Evolutionary conservation across 1,140 invertebrate species (phyloP).

Genomic region (Campoletis sonorensis): DNA sequence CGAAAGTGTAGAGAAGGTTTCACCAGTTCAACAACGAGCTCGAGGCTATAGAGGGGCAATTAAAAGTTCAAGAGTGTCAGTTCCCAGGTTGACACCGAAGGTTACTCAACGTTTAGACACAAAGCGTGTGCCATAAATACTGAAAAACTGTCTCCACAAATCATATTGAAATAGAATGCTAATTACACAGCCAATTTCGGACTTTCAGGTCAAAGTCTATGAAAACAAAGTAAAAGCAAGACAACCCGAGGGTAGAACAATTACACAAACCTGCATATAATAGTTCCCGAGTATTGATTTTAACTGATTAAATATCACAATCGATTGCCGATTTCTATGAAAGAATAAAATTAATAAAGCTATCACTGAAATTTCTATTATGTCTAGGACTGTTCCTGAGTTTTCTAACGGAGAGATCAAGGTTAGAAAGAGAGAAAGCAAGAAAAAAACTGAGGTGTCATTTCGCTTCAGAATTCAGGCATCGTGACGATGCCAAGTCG

Average conservation of each 20-base stretch:
- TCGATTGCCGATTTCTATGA: too few species aligned
- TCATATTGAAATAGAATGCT: too few species aligned
- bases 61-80: neutral
- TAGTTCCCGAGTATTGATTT: too few species aligned
- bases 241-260: too few species aligned
- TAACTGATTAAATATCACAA: too few species aligned
- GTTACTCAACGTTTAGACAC: neutral
- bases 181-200: too few species aligned
- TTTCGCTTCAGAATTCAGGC: neutral
- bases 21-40: neutral
- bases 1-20: neutral
- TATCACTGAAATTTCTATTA: too few species aligned
- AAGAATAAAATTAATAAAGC: too few species aligned
- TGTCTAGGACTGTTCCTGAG: neutral
- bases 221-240: too few species aligned
- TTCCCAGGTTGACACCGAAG: neutral
- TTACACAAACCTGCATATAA: too few species aligned
- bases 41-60: neutral
- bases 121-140: neutral
- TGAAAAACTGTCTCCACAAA: too few species aligned
- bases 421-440: constrained; percentile 1
- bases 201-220: too few species aligned
- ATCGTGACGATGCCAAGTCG: neutral
- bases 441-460: constrained; percentile 3
- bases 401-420: neutral